Conservation (phyloP, 1,140 invertebrate species). For the Drosophila pandora region DNA sequence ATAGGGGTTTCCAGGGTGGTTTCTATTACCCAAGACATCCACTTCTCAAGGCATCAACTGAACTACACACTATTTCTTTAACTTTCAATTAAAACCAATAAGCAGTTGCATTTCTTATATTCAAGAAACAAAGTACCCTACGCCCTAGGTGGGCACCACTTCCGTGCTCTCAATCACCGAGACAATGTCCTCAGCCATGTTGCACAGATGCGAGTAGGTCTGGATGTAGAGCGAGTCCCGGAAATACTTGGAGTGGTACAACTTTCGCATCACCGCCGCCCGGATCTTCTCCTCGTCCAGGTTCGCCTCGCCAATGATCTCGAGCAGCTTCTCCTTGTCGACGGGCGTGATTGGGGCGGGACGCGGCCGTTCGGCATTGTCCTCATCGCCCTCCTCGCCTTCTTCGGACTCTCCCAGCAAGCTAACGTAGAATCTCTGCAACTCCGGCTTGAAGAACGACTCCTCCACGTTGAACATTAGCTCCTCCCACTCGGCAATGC, state of each 20-base stretch:
- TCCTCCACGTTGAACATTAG: conserved; percentile 49
- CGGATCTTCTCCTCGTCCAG: conserved; percentile 3
- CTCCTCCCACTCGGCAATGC: conserved; percentile 76
- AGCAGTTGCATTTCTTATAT: neutral
- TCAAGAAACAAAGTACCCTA: neutral
- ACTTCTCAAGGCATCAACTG: too few relatives aligned
- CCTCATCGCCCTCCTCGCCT: conserved; percentile 9
- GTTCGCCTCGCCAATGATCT: neutral
- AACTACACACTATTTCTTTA: too few relatives aligned
- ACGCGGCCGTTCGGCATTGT: neutral
- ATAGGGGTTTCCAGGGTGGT: neutral
- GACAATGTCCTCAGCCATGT: conserved; percentile 70
- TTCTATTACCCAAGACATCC: neutral
- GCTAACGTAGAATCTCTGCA: conserved; percentile 39
- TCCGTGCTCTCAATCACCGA: conserved; percentile 75
- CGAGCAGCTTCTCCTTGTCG: neutral
- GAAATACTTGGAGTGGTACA: conserved; percentile 60
- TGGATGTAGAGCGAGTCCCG: conserved; percentile 71
- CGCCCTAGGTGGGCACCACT: conserved; percentile 29
- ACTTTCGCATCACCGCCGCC: conserved; percentile 22
- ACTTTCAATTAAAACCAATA: neutral
- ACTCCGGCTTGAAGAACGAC: conserved; percentile 59
- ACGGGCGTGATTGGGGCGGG: conserved; percentile 11
- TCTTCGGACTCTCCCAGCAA: conserved; percentile 11
- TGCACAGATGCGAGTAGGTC: conserved; percentile 73